A percentile compares a stretch with the other conserved stretches of the same genome.
Conservation (phyloP, 1,140 invertebrate species). For the Bombus sibiricus region DNA sequence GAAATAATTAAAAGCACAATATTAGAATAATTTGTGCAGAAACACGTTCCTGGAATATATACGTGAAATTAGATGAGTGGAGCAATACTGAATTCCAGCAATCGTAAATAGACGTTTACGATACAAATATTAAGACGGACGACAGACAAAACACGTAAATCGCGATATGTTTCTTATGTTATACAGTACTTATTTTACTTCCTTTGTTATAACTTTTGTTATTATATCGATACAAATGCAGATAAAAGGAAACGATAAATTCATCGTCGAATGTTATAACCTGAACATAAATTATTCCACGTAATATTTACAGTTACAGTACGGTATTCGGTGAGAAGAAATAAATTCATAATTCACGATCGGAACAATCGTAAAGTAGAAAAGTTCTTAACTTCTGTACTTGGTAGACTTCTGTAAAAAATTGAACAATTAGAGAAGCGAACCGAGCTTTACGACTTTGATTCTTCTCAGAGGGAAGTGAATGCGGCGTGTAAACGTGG, state of each 20-base stretch:
- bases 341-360: neutral
- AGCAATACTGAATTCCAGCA: neutral
- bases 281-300: neutral
- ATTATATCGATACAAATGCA: neutral
- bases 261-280: neutral
- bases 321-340: neutral
- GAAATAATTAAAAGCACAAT: neutral
- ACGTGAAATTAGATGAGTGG: neutral
- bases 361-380: neutral
- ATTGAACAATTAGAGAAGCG: neutral
- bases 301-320: neutral
- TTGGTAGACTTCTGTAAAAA: neutral
- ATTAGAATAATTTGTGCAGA: neutral
- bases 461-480: neutral
- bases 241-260: neutral
- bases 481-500: neutral
- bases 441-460: neutral
- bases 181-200: neutral
- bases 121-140: neutral
- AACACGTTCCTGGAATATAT: neutral
- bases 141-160: neutral
- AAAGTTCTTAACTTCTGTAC: neutral
- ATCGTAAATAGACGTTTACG: neutral
- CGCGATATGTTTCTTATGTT: neutral
- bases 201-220: neutral